These are phyloP conservation scores for Zaprionus capensis DNA, from an alignment of 1,140 invertebrate genomes.

Conservation along the genomic window DNA sequence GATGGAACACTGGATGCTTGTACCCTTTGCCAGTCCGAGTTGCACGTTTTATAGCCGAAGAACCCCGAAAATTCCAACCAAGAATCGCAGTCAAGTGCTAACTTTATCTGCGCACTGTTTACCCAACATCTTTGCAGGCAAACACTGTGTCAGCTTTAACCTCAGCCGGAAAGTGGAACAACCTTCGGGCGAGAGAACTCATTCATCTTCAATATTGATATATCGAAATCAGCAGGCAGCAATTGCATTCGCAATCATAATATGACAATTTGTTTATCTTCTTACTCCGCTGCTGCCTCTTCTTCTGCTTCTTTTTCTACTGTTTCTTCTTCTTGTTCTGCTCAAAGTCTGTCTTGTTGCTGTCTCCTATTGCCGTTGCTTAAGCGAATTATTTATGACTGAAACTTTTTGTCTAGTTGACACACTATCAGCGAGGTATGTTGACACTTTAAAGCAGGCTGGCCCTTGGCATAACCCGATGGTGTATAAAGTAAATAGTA, in stretches of 20 bases:
- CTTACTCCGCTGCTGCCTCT: not conserved
- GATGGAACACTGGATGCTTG: conserved; percentile 29
- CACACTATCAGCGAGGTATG: not conserved
- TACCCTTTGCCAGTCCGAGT: conserved; percentile 20
- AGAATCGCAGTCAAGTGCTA: conserved; percentile 33
- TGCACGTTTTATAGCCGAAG: conserved; percentile 51
- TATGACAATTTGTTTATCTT: conserved; percentile 17
- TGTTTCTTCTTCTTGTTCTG: not conserved
- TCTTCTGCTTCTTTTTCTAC: not conserved
- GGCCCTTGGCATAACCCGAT: too few relatives aligned
- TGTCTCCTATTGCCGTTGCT: not conserved
- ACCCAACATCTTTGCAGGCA: conserved; percentile 39
- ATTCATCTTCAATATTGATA: conserved; percentile 30
- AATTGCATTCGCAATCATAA: conserved; percentile 19
- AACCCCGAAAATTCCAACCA: not conserved
- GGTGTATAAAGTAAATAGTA: too few relatives aligned
- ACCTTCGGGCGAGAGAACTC: conserved; percentile 21
- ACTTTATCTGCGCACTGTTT: conserved; percentile 36
- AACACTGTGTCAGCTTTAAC: not conserved
- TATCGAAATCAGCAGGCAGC: conserved; percentile 11
- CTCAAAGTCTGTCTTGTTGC: not conserved
- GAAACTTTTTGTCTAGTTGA: conserved; percentile 14
- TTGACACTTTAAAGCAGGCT: not conserved
- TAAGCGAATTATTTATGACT: conserved; percentile 35
- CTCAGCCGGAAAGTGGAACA: conserved; percentile 32